Conservation (phyloP, 2,888 invertebrate species). For the Caenorhabditis doughertyi region DNA sequence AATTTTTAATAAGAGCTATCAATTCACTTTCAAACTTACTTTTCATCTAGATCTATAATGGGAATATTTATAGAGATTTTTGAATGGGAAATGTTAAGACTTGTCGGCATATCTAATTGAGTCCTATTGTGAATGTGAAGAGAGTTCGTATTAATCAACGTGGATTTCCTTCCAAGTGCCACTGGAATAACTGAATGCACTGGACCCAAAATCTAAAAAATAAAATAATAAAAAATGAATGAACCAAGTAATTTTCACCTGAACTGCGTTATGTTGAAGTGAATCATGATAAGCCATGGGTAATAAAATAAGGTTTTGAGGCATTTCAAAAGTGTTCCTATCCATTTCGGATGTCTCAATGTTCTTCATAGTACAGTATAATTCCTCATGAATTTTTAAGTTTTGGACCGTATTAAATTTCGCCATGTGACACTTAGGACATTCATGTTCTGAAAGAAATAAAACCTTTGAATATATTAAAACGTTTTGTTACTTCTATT, state of each 20-base stretch:
- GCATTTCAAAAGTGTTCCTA: not conserved
- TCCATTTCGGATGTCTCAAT: not conserved
- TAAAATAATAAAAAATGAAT: not conserved
- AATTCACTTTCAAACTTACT: constrained; percentile 6
- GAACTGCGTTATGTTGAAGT: constrained; percentile 35
- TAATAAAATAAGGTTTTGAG: constrained; percentile 32
- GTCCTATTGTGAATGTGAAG: constrained; percentile 34
- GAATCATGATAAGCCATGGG: constrained; percentile 53
- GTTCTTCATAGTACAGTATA: constrained; percentile 58
- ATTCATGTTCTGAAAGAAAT: constrained; percentile 67
- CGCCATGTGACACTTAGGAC: constrained; percentile 65
- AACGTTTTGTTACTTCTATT: constrained; percentile 24
- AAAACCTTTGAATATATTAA: not conserved
- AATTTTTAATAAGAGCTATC: not conserved
- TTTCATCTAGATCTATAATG: constrained; percentile 46
- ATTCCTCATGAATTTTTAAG: constrained; percentile 64
- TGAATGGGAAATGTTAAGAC: constrained; percentile 32
- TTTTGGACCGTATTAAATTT: constrained; percentile 65
- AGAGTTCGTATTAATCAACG: constrained; percentile 41
- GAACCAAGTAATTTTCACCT: constrained; percentile 5
- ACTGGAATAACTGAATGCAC: constrained; percentile 73
- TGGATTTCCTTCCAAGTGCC: constrained; percentile 61
- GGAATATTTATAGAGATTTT: constrained; percentile 54
- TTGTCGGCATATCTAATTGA: constrained; percentile 40
- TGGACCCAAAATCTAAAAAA: constrained; percentile 68